Conservation (phyloP, 2,888 invertebrate genomes). For the Cosmia pyralina region DNA sequence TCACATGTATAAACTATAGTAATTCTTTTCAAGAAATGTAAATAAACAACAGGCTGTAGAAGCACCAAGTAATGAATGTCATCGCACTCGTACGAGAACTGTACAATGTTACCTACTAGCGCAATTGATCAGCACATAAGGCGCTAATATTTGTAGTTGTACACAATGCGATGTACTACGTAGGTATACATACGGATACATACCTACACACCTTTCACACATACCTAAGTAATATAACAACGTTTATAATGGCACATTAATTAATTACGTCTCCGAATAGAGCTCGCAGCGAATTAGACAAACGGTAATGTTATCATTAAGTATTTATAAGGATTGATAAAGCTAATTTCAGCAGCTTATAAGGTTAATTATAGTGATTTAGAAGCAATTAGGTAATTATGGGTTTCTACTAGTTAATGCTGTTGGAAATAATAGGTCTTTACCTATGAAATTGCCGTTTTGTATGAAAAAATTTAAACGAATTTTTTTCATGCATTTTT, state of each 20-base stretch:
- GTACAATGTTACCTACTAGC: background rate
- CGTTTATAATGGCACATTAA: slow-evolving; percentile 26
- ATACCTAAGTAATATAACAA: slow-evolving; percentile 19
- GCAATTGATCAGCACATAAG: background rate
- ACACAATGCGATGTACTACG: background rate
- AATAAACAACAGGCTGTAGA: background rate
- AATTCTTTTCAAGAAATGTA: background rate
- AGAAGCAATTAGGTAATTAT: slow-evolving; percentile 11
- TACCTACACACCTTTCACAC: background rate
- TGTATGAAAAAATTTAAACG: too few species aligned
- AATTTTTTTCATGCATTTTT: too few species aligned
- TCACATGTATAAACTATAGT: background rate
- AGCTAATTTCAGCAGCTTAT: background rate
- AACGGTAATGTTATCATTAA: background rate
- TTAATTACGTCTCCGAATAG: slow-evolving; percentile 21
- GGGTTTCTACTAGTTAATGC: background rate
- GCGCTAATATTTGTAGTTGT: slow-evolving; percentile 4
- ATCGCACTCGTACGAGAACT: background rate
- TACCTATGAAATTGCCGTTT: too few species aligned
- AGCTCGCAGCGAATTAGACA: background rate
- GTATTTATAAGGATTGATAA: slow-evolving; percentile 8
- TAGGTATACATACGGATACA: background rate
- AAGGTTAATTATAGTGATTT: slow-evolving; percentile 10
- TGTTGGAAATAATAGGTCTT: background rate
- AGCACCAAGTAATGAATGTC: background rate